Conservation (phyloP, 2,113 vertebrate species). For the Fregata magnificens region DNA sequence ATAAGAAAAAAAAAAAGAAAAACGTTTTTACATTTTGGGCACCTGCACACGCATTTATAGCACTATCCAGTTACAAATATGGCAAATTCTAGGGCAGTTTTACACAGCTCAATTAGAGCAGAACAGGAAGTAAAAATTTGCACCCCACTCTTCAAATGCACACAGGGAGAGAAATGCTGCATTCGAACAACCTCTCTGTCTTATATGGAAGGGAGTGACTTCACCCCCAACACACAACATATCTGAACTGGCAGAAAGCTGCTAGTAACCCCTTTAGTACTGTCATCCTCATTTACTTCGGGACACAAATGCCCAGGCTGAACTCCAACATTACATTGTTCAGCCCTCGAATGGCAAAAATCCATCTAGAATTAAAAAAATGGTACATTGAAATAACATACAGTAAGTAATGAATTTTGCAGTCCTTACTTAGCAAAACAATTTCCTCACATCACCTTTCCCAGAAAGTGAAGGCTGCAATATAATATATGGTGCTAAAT, state of each 20-base stretch:
- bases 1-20: neutral
- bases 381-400: neutral
- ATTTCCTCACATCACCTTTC: conserved; percentile 31
- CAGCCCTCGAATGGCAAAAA: neutral
- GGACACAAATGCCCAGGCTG: neutral
- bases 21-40: neutral
- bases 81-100: neutral
- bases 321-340: neutral
- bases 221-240: neutral
- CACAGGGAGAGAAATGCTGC: neutral
- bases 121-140: neutral
- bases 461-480: conserved; percentile 1
- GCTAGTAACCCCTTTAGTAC: neutral
- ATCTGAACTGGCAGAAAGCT: neutral
- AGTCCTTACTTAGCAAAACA: neutral
- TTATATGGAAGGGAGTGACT: neutral
- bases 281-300: neutral
- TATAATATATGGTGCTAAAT: conserved; percentile 1
- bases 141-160: neutral
- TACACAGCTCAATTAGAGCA: neutral
- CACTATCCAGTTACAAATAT: neutral
- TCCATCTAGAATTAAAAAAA: neutral
- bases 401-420: neutral
- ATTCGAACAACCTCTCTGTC: neutral
- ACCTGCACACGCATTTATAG: neutral